Evolutionary conservation across 2,888 invertebrate species (phyloP).

Genomic region (Tuberolachnus salignus): DNA sequence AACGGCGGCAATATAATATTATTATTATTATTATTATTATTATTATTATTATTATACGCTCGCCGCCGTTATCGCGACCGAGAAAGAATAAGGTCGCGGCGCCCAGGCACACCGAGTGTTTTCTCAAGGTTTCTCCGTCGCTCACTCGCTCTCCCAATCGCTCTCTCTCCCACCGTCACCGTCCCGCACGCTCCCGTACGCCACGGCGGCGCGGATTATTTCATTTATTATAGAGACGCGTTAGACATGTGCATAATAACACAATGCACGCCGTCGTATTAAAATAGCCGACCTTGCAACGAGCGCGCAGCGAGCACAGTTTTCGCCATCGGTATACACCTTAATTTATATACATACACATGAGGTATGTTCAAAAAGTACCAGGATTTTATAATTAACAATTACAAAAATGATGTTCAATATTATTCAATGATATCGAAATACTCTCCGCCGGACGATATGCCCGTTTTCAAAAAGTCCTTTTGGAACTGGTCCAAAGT

Average conservation of each 20-base stretch:
- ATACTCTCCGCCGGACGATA: no score
- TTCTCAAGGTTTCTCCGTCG: slow-evolving; percentile 37
- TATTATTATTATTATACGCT: slow-evolving; percentile 26
- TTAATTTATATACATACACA: no score
- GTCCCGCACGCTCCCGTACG: background rate
- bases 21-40: no score
- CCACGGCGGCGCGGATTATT: no score
- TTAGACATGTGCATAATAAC: slow-evolving; percentile 10
- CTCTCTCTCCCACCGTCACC: background rate
- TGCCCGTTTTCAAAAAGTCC: no score
- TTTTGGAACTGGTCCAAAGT: no score
- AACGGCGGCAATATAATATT: background rate
- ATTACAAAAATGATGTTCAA: no score
- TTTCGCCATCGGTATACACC: no score
- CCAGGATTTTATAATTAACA: no score
- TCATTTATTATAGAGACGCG: no score
- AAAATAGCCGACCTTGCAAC: slow-evolving; percentile 36
- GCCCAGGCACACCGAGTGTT: background rate
- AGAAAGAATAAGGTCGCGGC: slow-evolving; percentile 35
- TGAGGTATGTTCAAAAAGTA: no score
- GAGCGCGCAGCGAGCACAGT: background rate
- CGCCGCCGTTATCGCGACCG: slow-evolving; percentile 1
- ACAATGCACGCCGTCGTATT: slow-evolving; percentile 20
- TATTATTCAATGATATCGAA: no score
- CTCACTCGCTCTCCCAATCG: background rate